Evolutionary conservation across 2,113 vertebrate species (phyloP).

Genomic region (Oryzias woworae): DNA sequence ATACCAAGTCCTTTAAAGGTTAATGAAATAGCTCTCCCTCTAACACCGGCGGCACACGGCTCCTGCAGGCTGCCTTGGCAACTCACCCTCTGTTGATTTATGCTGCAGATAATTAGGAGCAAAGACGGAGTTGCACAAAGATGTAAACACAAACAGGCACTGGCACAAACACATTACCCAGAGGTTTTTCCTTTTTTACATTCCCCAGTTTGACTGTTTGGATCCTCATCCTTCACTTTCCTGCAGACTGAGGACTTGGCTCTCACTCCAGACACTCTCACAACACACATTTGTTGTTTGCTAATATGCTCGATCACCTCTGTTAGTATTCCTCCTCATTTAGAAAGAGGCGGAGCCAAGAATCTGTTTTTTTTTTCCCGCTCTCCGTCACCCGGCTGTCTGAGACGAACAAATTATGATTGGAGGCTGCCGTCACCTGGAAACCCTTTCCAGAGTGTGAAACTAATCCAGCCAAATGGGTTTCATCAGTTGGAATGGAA

Average conservation of each 20-base stretch:
- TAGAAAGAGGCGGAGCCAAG: conserved; percentile 11
- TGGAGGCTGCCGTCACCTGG: conserved; percentile 43
- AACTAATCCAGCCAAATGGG: conserved; percentile 68
- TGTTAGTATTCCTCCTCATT: conserved; percentile 22
- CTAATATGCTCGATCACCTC: conserved; percentile 27
- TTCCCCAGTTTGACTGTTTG: conserved; percentile 55
- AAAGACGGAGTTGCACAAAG: conserved; percentile 59
- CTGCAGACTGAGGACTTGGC: conserved; percentile 52
- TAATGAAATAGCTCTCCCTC: conserved; percentile 69
- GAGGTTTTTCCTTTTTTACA: conserved; percentile 55
- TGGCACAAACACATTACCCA: conserved; percentile 53
- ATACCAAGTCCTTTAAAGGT: conserved; percentile 75
- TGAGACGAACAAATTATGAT: conserved; percentile 34
- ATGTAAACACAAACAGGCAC: conserved; percentile 57
- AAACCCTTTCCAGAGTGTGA: conserved; percentile 55
- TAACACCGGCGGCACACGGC: conserved; percentile 29
- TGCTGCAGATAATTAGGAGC: conserved; percentile 70
- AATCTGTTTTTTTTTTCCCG: conserved; percentile 3
- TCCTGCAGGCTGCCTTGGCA: conserved; percentile 64
- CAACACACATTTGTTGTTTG: conserved; percentile 19
- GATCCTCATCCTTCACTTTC: conserved; percentile 51
- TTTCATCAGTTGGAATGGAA: conserved; percentile 67
- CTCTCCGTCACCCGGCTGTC: conserved; percentile 33
- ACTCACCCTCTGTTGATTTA: conserved; percentile 65
- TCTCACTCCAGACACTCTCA: conserved; percentile 29